Conservation (phyloP, 2,888 invertebrate species). For the Plemyria rubiginata region DNA sequence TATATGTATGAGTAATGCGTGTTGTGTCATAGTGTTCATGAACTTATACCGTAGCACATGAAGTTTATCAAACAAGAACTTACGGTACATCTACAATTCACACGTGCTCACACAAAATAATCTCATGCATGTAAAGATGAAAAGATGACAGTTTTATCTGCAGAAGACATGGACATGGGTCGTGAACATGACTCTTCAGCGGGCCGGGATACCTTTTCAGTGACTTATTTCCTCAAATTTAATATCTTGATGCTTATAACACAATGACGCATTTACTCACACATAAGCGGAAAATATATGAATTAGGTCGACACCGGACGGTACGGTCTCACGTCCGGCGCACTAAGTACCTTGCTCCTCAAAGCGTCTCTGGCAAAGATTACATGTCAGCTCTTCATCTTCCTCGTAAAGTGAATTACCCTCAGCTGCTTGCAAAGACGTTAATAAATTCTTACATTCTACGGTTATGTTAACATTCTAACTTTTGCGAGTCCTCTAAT, state of each 20-base stretch:
- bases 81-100: conserved; percentile 51
- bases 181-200: conserved; percentile 52
- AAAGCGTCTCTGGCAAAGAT: conserved; percentile 91
- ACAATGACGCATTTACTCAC: conserved; percentile 85
- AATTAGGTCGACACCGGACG: conserved; percentile 76
- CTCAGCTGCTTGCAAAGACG: conserved; percentile 88
- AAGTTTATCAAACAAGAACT: conserved; percentile 55
- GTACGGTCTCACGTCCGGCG: conserved; percentile 67
- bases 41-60: conserved; percentile 59
- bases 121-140: conserved; percentile 65
- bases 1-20: conserved; percentile 84
- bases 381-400: conserved; percentile 89
- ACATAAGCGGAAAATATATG: conserved; percentile 79
- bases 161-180: conserved; percentile 53
- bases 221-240: conserved; percentile 55
- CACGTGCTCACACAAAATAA: conserved; percentile 61
- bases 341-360: conserved; percentile 89
- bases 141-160: conserved; percentile 55
- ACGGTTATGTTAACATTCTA: conserved; percentile 50
- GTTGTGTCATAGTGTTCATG: conserved; percentile 73
- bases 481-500: conserved; percentile 37
- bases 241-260: conserved; percentile 60
- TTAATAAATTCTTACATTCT: conserved; percentile 80
- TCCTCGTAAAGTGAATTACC: conserved; percentile 86
- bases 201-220: conserved; percentile 55